Conservation (phyloP, 2,797 vertebrate species). For the Pangasius macronema region DNA sequence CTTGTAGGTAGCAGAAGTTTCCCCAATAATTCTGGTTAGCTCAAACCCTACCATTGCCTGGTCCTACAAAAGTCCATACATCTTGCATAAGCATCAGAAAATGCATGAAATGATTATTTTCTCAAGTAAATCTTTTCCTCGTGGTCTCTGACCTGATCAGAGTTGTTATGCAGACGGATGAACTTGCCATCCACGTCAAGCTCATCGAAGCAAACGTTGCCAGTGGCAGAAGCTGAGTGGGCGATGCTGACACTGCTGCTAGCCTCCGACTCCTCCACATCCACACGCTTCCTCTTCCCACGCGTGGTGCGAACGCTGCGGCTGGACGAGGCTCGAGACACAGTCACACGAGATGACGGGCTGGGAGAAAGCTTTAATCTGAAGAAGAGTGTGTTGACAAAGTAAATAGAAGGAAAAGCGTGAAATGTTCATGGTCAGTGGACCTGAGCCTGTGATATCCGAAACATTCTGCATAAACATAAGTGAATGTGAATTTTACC, state of each 20-base stretch:
- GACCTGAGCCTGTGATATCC: neutral
- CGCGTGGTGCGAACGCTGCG: constrained; percentile 77
- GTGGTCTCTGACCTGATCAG: constrained; percentile 77
- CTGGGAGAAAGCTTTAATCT: constrained; percentile 86
- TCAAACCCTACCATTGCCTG: constrained; percentile 91
- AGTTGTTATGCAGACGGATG: constrained; percentile 83
- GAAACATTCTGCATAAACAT: neutral
- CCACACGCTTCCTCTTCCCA: constrained; percentile 85
- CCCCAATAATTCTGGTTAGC: constrained; percentile 80
- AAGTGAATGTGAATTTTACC: constrained; percentile 69
- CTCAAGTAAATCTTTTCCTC: too few relatives aligned
- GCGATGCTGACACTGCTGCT: constrained; percentile 89
- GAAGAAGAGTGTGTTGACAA: neutral
- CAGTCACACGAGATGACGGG: constrained; percentile 82
- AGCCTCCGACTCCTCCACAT: constrained; percentile 87
- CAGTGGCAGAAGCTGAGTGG: constrained; percentile 86
- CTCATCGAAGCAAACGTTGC: constrained; percentile 82
- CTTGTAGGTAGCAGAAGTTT: constrained; percentile 80
- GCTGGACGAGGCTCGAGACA: constrained; percentile 84
- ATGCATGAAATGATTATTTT: rapidly evolving
- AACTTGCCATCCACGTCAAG: constrained; percentile 91
- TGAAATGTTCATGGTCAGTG: neutral
- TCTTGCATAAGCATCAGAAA: neutral
- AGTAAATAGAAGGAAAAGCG: too few relatives aligned
- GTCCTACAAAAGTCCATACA: constrained; percentile 71